phyloP scores from a whole-genome alignment of 2,797 vertebrate genomes.

The Alectoris magna region DNA sequence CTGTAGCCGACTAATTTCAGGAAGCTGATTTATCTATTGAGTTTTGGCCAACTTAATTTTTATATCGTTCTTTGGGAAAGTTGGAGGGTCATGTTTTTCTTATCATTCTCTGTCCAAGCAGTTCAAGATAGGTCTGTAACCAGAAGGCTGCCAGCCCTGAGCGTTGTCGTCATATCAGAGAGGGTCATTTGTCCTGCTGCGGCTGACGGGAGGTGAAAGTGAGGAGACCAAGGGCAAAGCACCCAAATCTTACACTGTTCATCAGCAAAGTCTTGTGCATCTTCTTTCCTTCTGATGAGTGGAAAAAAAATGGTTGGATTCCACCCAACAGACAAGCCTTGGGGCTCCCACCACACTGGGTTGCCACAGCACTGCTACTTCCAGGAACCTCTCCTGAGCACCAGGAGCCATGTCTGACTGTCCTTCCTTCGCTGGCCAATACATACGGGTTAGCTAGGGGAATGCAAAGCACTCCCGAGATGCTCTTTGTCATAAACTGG shows the following conservation, averaged over 20 bases:
- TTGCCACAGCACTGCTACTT: fast-evolving
- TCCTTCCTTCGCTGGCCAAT: not conserved
- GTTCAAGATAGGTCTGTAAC: not conserved
- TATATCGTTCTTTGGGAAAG: not conserved
- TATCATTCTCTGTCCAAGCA: not conserved
- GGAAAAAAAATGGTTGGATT: not conserved
- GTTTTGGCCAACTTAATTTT: not conserved
- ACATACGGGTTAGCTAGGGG: not conserved
- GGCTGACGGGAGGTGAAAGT: not conserved
- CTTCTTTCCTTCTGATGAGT: not conserved
- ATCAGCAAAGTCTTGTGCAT: not conserved
- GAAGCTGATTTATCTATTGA: not conserved
- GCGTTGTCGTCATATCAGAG: fast-evolving
- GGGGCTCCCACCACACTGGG: not conserved
- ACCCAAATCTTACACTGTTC: not conserved
- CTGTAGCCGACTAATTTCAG: not conserved
- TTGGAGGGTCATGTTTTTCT: too few relatives aligned
- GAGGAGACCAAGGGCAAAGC: not conserved
- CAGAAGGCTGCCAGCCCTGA: not conserved
- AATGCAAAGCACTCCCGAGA: not conserved
- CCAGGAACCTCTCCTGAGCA: not conserved
- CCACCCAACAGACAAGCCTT: not conserved
- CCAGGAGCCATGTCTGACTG: not conserved
- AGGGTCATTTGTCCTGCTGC: not conserved
- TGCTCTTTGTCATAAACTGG: not conserved